Percentiles rank a stretch among this genome's conserved stretches.
phyloP scores from a whole-genome alignment of 2,797 vertebrate genomes.

The Buphagus erythrorhynchus region DNA sequence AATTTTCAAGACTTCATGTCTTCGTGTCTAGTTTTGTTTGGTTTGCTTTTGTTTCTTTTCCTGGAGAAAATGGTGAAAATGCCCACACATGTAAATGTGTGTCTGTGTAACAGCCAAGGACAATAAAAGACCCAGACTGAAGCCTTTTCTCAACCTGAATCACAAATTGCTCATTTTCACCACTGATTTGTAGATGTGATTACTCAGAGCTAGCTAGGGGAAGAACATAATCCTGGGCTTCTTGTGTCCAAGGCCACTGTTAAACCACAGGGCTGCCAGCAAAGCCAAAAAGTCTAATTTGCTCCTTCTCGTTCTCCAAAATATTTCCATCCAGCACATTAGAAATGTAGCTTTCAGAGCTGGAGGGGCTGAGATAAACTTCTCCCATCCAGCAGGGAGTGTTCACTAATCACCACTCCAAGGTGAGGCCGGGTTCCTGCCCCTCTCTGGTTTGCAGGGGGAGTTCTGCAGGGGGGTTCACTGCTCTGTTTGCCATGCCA shows the following conservation, averaged over 20 bases:
- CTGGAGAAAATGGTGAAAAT: not conserved
- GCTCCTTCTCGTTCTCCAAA: not conserved
- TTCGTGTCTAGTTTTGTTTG: not conserved
- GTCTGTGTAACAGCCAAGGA: not conserved
- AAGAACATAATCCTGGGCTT: not conserved
- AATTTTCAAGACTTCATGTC: not conserved
- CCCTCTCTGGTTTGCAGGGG: not conserved
- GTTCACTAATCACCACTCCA: rapidly evolving
- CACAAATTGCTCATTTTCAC: not conserved
- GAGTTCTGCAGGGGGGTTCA: not conserved
- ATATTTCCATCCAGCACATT: not conserved
- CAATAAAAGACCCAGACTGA: not conserved
- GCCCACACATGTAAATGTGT: not conserved
- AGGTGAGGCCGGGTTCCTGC: not conserved
- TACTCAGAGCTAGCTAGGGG: not conserved
- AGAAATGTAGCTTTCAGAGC: not conserved
- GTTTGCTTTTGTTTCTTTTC: not conserved
- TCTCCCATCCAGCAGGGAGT: not conserved
- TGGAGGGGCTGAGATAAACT: not conserved
- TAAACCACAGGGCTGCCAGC: not conserved
- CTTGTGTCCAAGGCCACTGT: not conserved
- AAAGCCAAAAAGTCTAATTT: not conserved
- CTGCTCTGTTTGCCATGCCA: not conserved
- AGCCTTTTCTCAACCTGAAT: not conserved
- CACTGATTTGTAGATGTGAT: not conserved